These are phyloP conservation scores for Eilema depressum DNA, from an alignment of 2,888 invertebrate genomes.

Conservation along the genomic window DNA sequence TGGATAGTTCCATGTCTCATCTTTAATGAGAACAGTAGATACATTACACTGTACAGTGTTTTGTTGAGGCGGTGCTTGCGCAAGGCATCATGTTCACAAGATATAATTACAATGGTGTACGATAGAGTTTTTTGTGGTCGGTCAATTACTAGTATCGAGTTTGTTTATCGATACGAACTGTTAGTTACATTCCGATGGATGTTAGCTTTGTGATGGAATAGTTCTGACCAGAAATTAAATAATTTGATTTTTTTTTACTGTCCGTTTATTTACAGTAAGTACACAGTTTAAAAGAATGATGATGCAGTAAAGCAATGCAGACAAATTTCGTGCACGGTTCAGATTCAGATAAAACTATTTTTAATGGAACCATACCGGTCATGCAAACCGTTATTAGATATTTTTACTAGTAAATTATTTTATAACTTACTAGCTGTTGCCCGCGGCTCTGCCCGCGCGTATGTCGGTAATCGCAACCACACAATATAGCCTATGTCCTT, in stretches of 20 bases:
- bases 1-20: neutral
- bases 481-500: too few relatives aligned
- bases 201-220: constrained; percentile 10
- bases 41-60: neutral
- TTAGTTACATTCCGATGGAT: constrained; percentile 33
- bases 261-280: too few relatives aligned
- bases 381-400: too few relatives aligned
- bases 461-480: too few relatives aligned
- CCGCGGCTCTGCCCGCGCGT: too few relatives aligned
- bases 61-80: constrained; percentile 12
- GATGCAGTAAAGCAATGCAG: too few relatives aligned
- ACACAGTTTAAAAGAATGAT: too few relatives aligned
- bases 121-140: constrained; percentile 17
- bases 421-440: too few relatives aligned
- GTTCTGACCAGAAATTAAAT: constrained; percentile 8
- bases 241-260: neutral
- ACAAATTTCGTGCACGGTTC: too few relatives aligned
- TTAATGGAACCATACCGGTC: too few relatives aligned
- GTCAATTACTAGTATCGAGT: constrained; percentile 32
- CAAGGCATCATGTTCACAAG: constrained; percentile 17
- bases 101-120: constrained; percentile 14
- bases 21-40: neutral
- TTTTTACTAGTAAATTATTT: too few relatives aligned
- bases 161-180: constrained; percentile 37
- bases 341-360: too few relatives aligned